Evolutionary conservation across 2,888 invertebrate genomes (phyloP), one percentile per base, ranked within the genome.

Genomic region (Acrobasis consociella): DNA sequence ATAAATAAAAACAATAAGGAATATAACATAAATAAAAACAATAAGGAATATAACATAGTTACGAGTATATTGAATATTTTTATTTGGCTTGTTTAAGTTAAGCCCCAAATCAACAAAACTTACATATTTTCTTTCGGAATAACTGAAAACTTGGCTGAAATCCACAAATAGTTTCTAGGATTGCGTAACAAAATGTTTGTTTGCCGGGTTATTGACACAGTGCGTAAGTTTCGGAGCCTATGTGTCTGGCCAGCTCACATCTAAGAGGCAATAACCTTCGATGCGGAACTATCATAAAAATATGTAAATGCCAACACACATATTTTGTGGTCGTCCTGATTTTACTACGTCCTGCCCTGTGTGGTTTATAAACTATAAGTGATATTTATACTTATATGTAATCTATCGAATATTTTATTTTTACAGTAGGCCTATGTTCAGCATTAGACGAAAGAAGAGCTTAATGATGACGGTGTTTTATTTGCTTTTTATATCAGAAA

Each of bases 151-250:
- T 15, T 53, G 38, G 15, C 53, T n/a, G 37, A 53, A n/a, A 9
- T 53, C 31, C 37, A 31, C 38, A n/a, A 52, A 22, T 7, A 7
- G 13, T 53, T 53, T 37, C 11, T 46, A 11, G 13, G 5, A 31
- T 52, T 51, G 31, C 22, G 22, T 10, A 51, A 51, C 10, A 2
- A 51, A 39, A 75, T 77, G 77, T 72, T 77, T 81, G 72, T 73
- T 64, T 74, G 74, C 76, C 70, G 73, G 70, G 69, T 70, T 72
- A 67, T 68, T 68, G 64, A 69, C 71, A 70, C 67, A 66, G 70
- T 72, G 71, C 71, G 71, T 77, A 83, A n/a, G 81, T 69, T 68
- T 63, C 64, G 87, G 86, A 77, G 87, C 82, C 87, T 66, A 68
- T 67, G 69, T 74, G 87, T 87, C 87, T 88, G 74, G 77, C 71